Evolutionary conservation across 2,797 vertebrate genomes (phyloP).

Genomic region (Onychomys arenicola): DNA sequence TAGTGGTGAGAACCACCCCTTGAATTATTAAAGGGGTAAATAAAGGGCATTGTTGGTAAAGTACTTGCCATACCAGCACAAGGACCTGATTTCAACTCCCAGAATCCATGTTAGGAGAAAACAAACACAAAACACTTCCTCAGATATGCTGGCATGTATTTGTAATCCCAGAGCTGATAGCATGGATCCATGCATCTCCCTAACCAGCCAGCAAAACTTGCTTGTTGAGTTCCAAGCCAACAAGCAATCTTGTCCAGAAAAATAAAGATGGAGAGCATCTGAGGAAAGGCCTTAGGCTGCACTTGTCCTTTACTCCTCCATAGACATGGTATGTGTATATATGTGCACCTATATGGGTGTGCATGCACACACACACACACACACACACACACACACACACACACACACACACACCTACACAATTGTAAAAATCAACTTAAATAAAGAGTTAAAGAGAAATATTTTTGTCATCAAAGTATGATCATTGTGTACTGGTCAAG

Average conservation of each 20-base stretch:
- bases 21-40: neutral
- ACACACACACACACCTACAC: neutral
- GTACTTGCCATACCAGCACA: neutral
- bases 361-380: neutral
- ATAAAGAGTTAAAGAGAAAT: neutral
- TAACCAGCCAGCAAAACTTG: neutral
- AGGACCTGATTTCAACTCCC: neutral
- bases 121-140: neutral
- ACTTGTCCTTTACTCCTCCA: neutral
- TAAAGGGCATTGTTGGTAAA: neutral
- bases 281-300: neutral
- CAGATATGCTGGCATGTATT: neutral
- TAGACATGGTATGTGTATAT: neutral
- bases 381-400: neutral
- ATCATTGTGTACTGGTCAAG: neutral
- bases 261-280: neutral
- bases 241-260: neutral
- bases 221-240: neutral
- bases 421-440: neutral
- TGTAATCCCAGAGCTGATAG: neutral
- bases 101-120: neutral
- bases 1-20: neutral
- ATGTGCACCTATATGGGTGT: neutral
- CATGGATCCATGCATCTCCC: neutral
- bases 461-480: neutral